phyloP scores from a whole-genome alignment of 2,113 vertebrate species.

The Vanacampus margaritifer region DNA sequence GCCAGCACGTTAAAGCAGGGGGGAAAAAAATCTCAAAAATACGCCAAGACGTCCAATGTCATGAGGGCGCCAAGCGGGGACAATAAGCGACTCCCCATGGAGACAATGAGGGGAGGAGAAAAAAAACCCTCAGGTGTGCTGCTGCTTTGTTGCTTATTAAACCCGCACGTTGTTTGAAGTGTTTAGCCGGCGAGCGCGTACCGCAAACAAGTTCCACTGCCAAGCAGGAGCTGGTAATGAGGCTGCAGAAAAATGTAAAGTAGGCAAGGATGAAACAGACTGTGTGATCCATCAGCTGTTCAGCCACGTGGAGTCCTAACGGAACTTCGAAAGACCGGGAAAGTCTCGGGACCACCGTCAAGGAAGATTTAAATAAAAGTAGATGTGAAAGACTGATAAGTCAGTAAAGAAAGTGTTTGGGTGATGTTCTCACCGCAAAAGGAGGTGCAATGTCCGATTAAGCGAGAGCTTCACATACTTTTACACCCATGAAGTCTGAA shows the following conservation, averaged over 20 bases:
- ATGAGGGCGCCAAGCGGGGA: conserved; percentile 27
- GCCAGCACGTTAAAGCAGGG: conserved; percentile 16
- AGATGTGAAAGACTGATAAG: no score
- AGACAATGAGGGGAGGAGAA: conserved; percentile 19
- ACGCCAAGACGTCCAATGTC: conserved; percentile 47
- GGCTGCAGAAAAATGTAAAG: conserved; percentile 68
- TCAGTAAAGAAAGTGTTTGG: no score
- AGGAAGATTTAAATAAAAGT: conserved; percentile 59
- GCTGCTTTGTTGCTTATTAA: conserved; percentile 70
- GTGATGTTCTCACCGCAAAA: no score
- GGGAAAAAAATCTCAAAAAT: conserved; percentile 41
- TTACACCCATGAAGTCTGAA: no score
- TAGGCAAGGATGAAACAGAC: conserved; percentile 68
- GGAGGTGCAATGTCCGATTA: no score
- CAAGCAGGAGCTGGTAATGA: conserved; percentile 61
- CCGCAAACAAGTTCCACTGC: conserved; percentile 59
- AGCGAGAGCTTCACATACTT: no score
- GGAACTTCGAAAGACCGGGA: conserved; percentile 41
- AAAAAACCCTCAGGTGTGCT: conserved; percentile 55
- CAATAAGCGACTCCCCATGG: conserved; percentile 32
- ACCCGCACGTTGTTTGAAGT: conserved; percentile 65
- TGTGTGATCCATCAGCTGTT: conserved; percentile 67
- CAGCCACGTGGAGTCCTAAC: conserved; percentile 53
- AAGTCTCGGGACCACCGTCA: conserved; percentile 31
- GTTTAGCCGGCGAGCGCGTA: conserved; percentile 60